Conservation (phyloP, 2,113 vertebrate genomes). For the Kryptolebias marmoratus region DNA sequence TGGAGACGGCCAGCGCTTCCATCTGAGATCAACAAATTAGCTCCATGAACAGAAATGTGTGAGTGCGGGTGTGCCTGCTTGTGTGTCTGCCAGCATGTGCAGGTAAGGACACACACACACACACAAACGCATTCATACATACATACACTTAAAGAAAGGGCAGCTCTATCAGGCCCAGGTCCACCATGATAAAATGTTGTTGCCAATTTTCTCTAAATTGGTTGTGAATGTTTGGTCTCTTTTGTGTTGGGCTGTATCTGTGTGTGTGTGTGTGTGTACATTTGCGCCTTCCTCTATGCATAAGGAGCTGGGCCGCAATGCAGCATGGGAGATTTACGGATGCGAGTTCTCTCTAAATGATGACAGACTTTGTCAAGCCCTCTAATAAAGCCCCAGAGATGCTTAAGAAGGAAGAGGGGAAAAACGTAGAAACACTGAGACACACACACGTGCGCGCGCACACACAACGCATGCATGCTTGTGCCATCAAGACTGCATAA, state of each 20-base stretch:
- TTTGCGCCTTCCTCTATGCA: conserved; percentile 82
- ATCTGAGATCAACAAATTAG: conserved; percentile 92
- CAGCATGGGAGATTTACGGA: conserved; percentile 90
- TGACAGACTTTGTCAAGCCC: conserved; percentile 93
- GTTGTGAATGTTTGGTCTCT: conserved; percentile 84
- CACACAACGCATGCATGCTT: conserved; percentile 5
- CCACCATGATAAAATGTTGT: conserved; percentile 96
- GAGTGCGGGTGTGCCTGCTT: conserved; percentile 8
- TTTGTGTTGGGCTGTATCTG: conserved; percentile 41
- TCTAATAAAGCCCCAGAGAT: conserved; percentile 89
- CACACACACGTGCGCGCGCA: conserved; percentile 19
- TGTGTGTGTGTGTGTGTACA: conserved; percentile 28
- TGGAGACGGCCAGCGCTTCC: conserved; percentile 93
- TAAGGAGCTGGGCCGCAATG: conserved; percentile 88
- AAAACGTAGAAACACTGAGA: background rate
- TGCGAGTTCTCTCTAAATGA: conserved; percentile 90
- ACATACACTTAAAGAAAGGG: conserved; percentile 84
- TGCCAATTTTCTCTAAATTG: conserved; percentile 95
- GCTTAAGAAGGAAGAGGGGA: conserved; percentile 21
- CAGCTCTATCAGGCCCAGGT: conserved; percentile 94
- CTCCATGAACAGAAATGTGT: conserved; percentile 58
- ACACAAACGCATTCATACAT: conserved; percentile 41
- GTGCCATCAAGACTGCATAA: conserved; percentile 21
- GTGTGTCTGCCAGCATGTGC: conserved; percentile 39
- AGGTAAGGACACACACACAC: conserved; percentile 76